Evolutionary conservation across 2,888 invertebrate species (phyloP), one percentile per base, ranked within the genome.

Genomic region (Arrhopalites spinosus): DNA sequence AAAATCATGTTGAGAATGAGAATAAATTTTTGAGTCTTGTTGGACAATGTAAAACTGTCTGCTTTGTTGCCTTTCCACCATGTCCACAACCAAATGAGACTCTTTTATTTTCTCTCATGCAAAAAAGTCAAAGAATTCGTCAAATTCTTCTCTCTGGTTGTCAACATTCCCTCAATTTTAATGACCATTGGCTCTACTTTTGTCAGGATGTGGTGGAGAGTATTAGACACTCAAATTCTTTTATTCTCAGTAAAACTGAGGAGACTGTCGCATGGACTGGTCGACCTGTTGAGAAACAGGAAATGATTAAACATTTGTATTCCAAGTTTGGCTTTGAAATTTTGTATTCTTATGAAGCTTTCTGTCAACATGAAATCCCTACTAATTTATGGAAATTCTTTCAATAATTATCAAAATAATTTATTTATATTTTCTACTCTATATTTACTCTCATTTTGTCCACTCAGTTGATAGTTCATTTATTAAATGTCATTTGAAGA

Each of bases 81-180:
- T 70, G 56, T 36, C 20, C 29, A 59, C 29, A 11, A 30, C 71
- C 59, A 36, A 36, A 11, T 36, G 36, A 36, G 36, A 36, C 36
- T n/a, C n/a, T n/a, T n/a, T 30, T 71, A 1, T 27, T 59, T 7
- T 11, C n/a, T 3, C 15, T 71, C 1, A 59, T 71, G 23, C 43
- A 61, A 17, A 1, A n/a, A n/a, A 29, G 36, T 11, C 23, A 2
- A 71, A 59, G 17, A 15, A 23, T 15, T 23, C 59, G 17, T n/a
- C 61, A 59, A 59, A 43, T 71, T 13, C n/a, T 71, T 17, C 36
- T 71, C 27, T 27, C 59, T 43, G 53, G 43, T 25, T 71, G 71
- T 71, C n/a, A 61, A 23, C 71, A 61, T 27, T n/a, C 23, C 2
- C 23, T 71, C n/a, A 71, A 71, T 45, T 59, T 71, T 23, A 17